phyloP scores from a whole-genome alignment of 1,140 invertebrate species.

The Magallana angulata region DNA sequence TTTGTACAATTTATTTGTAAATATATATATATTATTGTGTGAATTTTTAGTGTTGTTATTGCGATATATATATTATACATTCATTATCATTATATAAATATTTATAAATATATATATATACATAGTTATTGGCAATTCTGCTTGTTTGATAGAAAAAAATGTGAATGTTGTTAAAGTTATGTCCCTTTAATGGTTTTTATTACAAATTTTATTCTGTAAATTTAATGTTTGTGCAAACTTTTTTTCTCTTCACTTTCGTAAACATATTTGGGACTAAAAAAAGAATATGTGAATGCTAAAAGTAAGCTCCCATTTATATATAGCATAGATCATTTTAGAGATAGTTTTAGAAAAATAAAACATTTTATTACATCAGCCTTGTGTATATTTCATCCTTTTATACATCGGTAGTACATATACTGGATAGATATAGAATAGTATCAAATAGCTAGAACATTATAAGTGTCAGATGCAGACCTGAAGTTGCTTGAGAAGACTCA shows the following conservation, averaged over 20 bases:
- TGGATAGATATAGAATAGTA: neutral
- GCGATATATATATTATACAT: slow-evolving; percentile 37
- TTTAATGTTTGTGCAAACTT: slow-evolving; percentile 41
- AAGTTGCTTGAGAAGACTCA: neutral
- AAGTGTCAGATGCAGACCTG: neutral
- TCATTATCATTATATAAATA: slow-evolving; percentile 38
- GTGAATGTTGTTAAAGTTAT: slow-evolving; percentile 43
- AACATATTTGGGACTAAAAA: slow-evolving; percentile 7
- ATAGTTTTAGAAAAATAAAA: slow-evolving; percentile 55
- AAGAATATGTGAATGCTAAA: slow-evolving; percentile 41
- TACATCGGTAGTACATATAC: neutral
- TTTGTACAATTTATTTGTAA: slow-evolving; percentile 29
- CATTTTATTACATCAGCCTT: slow-evolving; percentile 49
- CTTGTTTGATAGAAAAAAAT: slow-evolving; percentile 34
- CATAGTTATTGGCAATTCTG: slow-evolving; percentile 38
- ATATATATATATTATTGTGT: slow-evolving; percentile 32
- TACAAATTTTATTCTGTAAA: slow-evolving; percentile 45
- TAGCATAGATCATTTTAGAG: slow-evolving; percentile 54
- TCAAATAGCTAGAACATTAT: neutral
- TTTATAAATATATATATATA: slow-evolving; percentile 36
- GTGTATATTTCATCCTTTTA: neutral
- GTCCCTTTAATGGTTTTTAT: slow-evolving; percentile 42
- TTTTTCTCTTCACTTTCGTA: neutral
- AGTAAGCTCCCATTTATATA: slow-evolving; percentile 46
- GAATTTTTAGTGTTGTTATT: slow-evolving; percentile 31